Base-by-base conservation (phyloP, 2,113 vertebrate species). In the Alethe diademata region DNA sequence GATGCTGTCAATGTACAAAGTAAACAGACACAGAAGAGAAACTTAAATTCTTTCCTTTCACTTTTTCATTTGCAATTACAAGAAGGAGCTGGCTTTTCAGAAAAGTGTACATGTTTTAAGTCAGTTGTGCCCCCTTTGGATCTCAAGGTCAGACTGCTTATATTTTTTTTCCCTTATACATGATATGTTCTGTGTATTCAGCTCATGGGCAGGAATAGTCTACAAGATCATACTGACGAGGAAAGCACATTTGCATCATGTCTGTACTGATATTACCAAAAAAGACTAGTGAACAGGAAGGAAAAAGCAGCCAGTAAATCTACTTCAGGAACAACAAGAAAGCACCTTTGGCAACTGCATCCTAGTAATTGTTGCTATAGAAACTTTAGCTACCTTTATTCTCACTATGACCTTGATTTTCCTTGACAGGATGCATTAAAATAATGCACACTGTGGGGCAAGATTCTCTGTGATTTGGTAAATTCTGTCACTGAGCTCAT, bases 301-400 rank as follows among this genome's bases (percentile, higher is more conserved):
- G 92, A 92, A 97, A 97, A 96, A 92, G 53, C 92, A 98, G 64
- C 56, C 86, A 88, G 85, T 50, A 80, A 96, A 95, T 93, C 85
- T 85, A 92, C 94, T 94, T 95, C 94, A 86, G 88, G 94, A 97
- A 95, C 85, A 95, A 45, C 86, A 93, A 95, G 90, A 97, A 96
- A 90, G 95, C 94, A 98, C 98, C 97, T 97, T 94, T 93, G 95
- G 98, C 98, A 98, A 98, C 97, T 29, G 91, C 95, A 97, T 97
- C 98, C 97, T 97, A 96, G 97, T 96, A 91, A 98, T 96, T 60
- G 98, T 98, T 98, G 93, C 98, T 96, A 97, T 98, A 97, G 98
- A 97, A 97, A 98, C 96, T 95, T 97, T 92, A 96, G 92, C 95
- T 96, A 94, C 95, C 94, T 97, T 93, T 98, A 82, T 94, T 95